Evolutionary conservation across 2,113 vertebrate species (phyloP).

Genomic region (Silurus glanis): DNA sequence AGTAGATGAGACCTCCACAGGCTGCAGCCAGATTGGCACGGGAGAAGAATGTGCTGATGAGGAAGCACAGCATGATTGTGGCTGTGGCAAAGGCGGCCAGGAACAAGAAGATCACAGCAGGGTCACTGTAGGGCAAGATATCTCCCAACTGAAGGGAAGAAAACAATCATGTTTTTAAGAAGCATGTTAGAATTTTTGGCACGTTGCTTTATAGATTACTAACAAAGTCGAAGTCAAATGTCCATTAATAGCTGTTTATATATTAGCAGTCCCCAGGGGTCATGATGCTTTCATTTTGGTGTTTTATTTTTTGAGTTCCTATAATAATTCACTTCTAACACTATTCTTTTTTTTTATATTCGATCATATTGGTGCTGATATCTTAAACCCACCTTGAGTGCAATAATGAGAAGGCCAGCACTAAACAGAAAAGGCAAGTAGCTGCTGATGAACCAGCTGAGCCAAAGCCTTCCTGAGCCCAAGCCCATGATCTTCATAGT

Average conservation of each 20-base stretch:
- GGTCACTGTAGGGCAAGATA: constrained; percentile 87
- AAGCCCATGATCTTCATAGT: constrained; percentile 91
- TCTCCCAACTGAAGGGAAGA: constrained; percentile 74
- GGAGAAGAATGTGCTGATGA: constrained; percentile 88
- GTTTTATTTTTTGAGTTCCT: not conserved
- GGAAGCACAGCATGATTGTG: constrained; percentile 89
- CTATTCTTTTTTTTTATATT: not conserved
- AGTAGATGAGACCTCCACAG: constrained; percentile 86
- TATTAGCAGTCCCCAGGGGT: not conserved
- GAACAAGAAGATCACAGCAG: constrained; percentile 82
- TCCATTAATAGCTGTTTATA: not conserved
- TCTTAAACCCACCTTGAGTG: constrained; percentile 76
- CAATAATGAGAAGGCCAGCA: constrained; percentile 74
- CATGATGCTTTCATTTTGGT: not conserved
- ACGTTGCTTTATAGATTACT: no score
- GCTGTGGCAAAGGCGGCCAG: constrained; percentile 82
- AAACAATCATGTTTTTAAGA: not conserved
- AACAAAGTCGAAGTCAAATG: not conserved
- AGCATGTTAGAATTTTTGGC: not conserved
- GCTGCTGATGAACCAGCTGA: constrained; percentile 91
- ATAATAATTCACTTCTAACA: not conserved
- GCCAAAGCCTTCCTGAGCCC: constrained; percentile 78
- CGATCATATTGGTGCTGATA: not conserved
- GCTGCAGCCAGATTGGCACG: constrained; percentile 86
- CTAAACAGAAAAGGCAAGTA: constrained; percentile 84